Base-by-base conservation (phyloP, 2,113 vertebrate species). In the Cricetomys ansorgei region DNA sequence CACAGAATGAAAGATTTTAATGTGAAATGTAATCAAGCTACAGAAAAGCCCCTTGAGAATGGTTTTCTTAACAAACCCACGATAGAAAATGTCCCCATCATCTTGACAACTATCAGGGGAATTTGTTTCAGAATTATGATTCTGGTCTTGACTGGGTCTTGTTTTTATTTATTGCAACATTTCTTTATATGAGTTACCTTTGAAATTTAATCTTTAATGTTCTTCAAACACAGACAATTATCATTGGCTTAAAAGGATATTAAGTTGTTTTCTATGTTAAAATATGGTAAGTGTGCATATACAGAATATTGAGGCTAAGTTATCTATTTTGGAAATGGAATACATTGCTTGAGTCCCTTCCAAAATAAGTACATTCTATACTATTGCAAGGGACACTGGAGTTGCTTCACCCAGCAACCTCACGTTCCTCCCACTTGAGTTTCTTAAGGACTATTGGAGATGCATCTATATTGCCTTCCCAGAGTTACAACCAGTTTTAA, bases 351-450 rank as follows among this genome's bases (percentile, higher is more conserved):
- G 25, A 45, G 4, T 87, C 21, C 15, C 21, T 92, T 88, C 55
- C 27, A 95, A 96, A 96, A 92, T 83, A 77, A 94, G 48, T 7
- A 89, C 55, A 80, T 79, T 88, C 40, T 45, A 29, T 29, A 45
- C 21, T 48, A 48, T 64, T 77, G 3, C 25, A 92, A 73, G 53
- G 27, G 25, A 81, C 73, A 75, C 57, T 43, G 65, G 43, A 34
- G 21, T 81, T 77, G 72, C 53, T 64, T 73, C 19, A 90, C 11
- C 5, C 55, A 87, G 37, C 31, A 29, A 34, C 80, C 25, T 79
- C 43, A 88, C 93, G 75, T 93, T 92, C n/a, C 53, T 55, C 65
- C 91, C 4, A 80, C 69, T 80, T 89, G 17, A 15, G 86, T 53
- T 70, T 90, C 76, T 21, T 55, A 85, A 91, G 88, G 72, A 31